Evolutionary conservation across 1,140 invertebrate species (phyloP).

Genomic region (Diorhabda carinulata): DNA sequence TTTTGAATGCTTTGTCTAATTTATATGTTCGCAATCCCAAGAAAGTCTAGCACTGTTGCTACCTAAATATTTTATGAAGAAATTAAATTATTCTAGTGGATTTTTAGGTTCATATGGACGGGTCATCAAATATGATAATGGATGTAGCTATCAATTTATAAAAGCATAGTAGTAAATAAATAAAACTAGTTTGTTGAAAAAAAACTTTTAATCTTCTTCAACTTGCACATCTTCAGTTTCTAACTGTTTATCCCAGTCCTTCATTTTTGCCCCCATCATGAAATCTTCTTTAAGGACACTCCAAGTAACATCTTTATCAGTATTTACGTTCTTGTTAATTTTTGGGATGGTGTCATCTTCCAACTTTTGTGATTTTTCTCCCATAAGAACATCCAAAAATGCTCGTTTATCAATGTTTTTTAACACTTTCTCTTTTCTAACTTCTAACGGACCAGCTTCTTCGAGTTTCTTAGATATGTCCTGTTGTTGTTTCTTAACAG

Average conservation of each 20-base stretch:
- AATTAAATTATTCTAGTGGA: too few relatives aligned
- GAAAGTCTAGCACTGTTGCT: too few relatives aligned
- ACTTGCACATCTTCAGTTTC: slow-evolving; percentile 42
- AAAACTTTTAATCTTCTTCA: slow-evolving; percentile 28
- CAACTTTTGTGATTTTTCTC: slow-evolving; percentile 60
- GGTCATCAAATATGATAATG: too few relatives aligned
- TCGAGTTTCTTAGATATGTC: slow-evolving; percentile 68
- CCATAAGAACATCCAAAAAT: slow-evolving; percentile 81
- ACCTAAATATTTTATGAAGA: too few relatives aligned
- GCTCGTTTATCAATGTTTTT: slow-evolving; percentile 75
- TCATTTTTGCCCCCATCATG: slow-evolving; percentile 82
- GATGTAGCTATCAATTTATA: too few relatives aligned
- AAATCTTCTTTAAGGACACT: slow-evolving; percentile 71
- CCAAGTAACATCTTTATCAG: slow-evolving; percentile 48
- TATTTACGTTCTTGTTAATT: slow-evolving; percentile 46
- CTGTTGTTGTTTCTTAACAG: slow-evolving; percentile 80
- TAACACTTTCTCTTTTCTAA: slow-evolving; percentile 77
- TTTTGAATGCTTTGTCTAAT: too few relatives aligned
- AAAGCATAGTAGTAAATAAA: not conserved
- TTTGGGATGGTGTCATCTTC: slow-evolving; percentile 48
- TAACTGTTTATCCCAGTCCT: slow-evolving; percentile 84
- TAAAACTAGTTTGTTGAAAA: not conserved
- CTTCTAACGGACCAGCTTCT: slow-evolving; percentile 70
- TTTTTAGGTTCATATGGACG: too few relatives aligned
- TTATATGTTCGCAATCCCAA: too few relatives aligned